Evolutionary conservation across 1,140 invertebrate genomes (phyloP).

Genomic region (Helicoverpa zea): DNA sequence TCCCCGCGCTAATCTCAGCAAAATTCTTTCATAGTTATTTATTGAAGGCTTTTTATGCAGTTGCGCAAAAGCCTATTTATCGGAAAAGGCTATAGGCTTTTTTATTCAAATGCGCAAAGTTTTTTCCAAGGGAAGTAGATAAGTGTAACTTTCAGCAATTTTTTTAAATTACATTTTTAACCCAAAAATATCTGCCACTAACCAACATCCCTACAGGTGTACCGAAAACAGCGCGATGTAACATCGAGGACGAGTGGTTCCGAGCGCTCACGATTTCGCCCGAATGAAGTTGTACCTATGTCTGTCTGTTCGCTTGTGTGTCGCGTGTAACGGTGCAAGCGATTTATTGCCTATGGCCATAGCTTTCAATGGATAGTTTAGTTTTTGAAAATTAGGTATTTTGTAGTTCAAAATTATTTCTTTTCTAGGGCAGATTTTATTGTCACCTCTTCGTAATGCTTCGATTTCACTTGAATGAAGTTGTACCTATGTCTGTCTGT

Average conservation of each 20-base stretch:
- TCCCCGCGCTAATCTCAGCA: no score
- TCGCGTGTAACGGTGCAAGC: constrained; percentile 37
- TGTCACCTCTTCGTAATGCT: no score
- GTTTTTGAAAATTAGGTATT: not conserved
- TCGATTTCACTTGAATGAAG: constrained; percentile 50
- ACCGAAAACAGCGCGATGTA: constrained; percentile 48
- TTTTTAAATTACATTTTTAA: no score
- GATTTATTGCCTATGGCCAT: constrained; percentile 41
- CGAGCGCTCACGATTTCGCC: constrained; percentile 49
- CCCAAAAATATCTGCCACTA: not conserved
- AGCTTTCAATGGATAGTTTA: constrained; percentile 14
- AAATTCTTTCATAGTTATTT: no score
- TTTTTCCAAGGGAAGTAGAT: no score
- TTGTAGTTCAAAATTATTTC: constrained; percentile 1
- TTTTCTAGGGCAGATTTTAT: not conserved
- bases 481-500: constrained; percentile 47
- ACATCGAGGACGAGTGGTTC: constrained; percentile 44
- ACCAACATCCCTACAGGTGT: constrained; percentile 33
- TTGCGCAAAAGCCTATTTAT: no score
- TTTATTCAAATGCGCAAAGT: no score
- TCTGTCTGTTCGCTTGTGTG: constrained; percentile 44
- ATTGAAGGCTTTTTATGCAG: no score
- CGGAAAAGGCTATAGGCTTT: no score
- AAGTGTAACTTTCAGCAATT: no score
- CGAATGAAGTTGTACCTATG: constrained; percentile 50